A percentile compares a stretch with the other conserved stretches of the same genome.
Conservation (phyloP, 2,797 vertebrate genomes). For the Echiichthys vipera region DNA sequence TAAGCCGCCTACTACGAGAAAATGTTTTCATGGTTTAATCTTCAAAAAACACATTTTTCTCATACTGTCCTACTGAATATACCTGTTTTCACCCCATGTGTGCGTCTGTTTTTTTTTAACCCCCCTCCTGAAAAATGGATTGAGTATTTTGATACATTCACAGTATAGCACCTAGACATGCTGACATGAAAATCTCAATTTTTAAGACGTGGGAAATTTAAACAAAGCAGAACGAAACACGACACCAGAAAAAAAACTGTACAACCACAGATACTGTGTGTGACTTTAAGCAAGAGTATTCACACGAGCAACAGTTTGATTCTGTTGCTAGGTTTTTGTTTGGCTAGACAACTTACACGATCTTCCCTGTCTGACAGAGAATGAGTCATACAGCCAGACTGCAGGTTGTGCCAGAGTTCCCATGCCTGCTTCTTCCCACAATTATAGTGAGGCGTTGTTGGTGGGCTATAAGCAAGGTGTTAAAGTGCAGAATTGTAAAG, state of each 20-base stretch:
- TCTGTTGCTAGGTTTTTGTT: conserved; percentile 56
- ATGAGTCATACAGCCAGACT: conserved; percentile 62
- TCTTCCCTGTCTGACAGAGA: conserved; percentile 38
- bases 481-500: conserved; percentile 60
- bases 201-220: too few species aligned
- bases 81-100: too few species aligned
- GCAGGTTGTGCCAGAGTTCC: conserved; percentile 40
- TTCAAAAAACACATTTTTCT: too few species aligned
- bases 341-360: conserved; percentile 44
- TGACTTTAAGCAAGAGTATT: conserved; percentile 59
- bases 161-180: too few species aligned
- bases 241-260: not conserved
- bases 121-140: too few species aligned
- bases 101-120: too few species aligned
- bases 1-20: too few species aligned
- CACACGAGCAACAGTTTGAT: conserved; percentile 8
- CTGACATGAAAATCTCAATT: too few species aligned
- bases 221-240: not conserved
- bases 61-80: too few species aligned
- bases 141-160: too few species aligned
- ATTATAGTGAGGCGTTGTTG: not conserved
- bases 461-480: conserved; percentile 38
- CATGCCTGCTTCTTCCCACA: conserved; percentile 33
- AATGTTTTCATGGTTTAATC: too few species aligned
- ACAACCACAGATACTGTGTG: not conserved